These are phyloP conservation scores for Pseudanteris insignis DNA, from an alignment of 2,888 invertebrate genomes.

Conservation along the genomic window DNA sequence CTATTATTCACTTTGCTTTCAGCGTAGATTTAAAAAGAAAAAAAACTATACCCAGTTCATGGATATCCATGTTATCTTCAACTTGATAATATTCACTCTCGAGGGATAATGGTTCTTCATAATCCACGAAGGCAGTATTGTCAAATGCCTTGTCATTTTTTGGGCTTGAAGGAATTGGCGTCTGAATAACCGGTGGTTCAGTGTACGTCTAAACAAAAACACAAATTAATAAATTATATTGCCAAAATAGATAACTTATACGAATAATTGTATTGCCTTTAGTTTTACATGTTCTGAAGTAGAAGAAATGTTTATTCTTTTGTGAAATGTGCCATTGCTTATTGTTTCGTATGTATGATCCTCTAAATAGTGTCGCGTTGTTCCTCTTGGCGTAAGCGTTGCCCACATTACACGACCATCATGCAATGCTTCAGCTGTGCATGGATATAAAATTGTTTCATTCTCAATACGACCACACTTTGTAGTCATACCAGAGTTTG, in stretches of 20 bases:
- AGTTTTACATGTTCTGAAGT: constrained; percentile 66
- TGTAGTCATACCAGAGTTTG: constrained; percentile 58
- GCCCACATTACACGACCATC: constrained; percentile 83
- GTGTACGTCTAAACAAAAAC: constrained; percentile 56
- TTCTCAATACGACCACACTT: constrained; percentile 65
- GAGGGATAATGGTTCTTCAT: constrained; percentile 83
- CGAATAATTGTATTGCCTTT: constrained; percentile 54
- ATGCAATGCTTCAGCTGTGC: constrained; percentile 69
- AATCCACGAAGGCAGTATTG: constrained; percentile 82
- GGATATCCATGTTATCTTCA: constrained; percentile 67
- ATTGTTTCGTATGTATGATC: constrained; percentile 64
- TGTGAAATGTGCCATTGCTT: constrained; percentile 49
- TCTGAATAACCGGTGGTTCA: constrained; percentile 58
- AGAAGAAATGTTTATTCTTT: constrained; percentile 49
- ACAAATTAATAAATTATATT: constrained; percentile 9
- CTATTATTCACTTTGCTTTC: too few relatives aligned
- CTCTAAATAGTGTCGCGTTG: constrained; percentile 75
- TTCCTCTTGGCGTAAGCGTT: constrained; percentile 80
- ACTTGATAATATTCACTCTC: constrained; percentile 76
- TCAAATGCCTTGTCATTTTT: constrained; percentile 70
- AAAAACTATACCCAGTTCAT: constrained; percentile 60
- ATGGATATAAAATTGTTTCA: constrained; percentile 72
- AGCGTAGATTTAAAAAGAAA: too few relatives aligned
- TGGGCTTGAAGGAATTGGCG: constrained; percentile 55
- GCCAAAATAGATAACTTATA: background rate